Conservation (phyloP, 2,113 vertebrate genomes). For the Gorsachius goisagi region DNA sequence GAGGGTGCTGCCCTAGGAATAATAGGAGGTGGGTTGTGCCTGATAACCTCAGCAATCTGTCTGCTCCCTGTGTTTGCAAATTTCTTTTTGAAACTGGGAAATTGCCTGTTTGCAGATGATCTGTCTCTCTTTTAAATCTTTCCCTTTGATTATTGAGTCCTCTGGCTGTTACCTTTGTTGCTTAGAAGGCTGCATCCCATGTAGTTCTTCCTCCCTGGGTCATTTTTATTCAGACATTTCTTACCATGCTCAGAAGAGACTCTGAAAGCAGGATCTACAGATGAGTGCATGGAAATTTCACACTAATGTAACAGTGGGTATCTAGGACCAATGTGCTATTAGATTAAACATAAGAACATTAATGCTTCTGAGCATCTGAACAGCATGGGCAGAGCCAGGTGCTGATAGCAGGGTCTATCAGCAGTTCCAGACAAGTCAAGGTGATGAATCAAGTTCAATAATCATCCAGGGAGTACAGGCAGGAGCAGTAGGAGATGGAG, state of each 20-base stretch:
- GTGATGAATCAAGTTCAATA: background rate
- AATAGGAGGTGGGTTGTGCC: background rate
- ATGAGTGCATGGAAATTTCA: background rate
- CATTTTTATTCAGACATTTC: background rate
- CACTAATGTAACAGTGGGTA: background rate
- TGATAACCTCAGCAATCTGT: background rate
- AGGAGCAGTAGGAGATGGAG: background rate
- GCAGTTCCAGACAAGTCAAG: background rate
- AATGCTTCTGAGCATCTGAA: background rate
- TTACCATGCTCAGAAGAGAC: background rate
- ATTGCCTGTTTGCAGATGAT: background rate
- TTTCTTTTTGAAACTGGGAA: background rate
- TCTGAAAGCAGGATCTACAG: background rate
- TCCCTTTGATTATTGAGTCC: background rate
- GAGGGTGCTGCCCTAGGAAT: background rate
- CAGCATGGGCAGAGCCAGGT: background rate
- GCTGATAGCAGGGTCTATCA: background rate
- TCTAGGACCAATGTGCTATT: background rate
- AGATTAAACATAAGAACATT: background rate
- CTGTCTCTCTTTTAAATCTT: background rate
- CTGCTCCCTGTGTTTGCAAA: background rate
- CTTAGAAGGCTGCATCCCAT: background rate
- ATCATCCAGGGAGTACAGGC: background rate
- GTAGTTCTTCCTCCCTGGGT: background rate
- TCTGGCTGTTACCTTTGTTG: background rate